These are phyloP conservation scores for Cheiracanthium punctorium DNA, from an alignment of 2,888 invertebrate genomes.

Conservation along the genomic window DNA sequence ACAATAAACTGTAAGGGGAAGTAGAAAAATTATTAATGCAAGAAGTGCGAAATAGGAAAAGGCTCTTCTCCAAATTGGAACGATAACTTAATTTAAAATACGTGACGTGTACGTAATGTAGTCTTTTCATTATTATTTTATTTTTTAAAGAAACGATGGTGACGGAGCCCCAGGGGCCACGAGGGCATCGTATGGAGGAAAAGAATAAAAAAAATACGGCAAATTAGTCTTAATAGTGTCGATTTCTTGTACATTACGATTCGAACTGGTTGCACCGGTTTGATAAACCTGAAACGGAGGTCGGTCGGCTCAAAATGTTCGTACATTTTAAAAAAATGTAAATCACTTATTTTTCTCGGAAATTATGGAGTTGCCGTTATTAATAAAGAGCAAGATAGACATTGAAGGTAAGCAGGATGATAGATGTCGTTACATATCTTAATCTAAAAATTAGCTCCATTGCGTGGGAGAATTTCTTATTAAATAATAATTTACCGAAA, in stretches of 20 bases:
- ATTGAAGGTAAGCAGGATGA: too few species aligned
- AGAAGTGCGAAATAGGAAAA: not conserved
- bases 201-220: not conserved
- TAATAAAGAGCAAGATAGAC: too few species aligned
- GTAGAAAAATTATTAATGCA: slow-evolving; percentile 8
- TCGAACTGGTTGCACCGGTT: too few species aligned
- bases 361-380: too few species aligned
- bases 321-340: too few species aligned
- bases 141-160: not conserved
- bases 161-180: not conserved
- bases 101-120: not conserved
- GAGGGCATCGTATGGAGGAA: not conserved
- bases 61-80: slow-evolving; percentile 1
- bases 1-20: not conserved
- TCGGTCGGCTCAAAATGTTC: too few species aligned
- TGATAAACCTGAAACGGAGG: too few species aligned
- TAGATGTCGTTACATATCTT: too few species aligned
- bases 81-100: slow-evolving; percentile 27
- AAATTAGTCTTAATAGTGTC: not conserved
- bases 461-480: too few species aligned
- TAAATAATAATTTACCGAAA: too few species aligned
- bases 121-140: not conserved
- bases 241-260: not conserved
- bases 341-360: too few species aligned
- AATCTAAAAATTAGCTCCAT: too few species aligned